phyloP scores from a whole-genome alignment of 2,113 vertebrate genomes.

The Cebidichthys violaceus region DNA sequence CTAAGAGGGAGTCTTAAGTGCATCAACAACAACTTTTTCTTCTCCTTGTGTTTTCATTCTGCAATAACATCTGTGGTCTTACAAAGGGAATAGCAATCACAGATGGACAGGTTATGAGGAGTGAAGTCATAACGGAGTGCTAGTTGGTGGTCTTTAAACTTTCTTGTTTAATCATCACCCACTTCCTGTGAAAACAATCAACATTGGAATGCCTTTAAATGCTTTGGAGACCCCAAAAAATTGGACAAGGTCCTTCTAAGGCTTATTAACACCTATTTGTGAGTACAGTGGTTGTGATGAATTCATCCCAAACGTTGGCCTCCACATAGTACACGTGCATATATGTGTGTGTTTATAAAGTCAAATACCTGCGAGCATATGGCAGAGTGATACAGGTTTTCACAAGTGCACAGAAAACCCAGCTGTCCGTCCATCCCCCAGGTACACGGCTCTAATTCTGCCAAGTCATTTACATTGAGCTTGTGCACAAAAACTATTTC shows the following conservation, averaged over 20 bases:
- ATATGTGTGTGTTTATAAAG: conserved; percentile 33
- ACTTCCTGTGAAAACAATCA: conserved; percentile 50
- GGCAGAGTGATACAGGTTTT: conserved; percentile 72
- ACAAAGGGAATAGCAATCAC: conserved; percentile 48
- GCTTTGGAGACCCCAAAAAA: not conserved
- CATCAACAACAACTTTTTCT: conserved; percentile 21
- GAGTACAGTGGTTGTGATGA: conserved; percentile 38
- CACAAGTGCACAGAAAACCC: conserved; percentile 70
- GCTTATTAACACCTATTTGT: conserved; percentile 49
- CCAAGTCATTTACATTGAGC: conserved; percentile 76
- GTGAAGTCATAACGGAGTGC: conserved; percentile 46
- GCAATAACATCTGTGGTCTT: conserved; percentile 58
- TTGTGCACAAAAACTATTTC: conserved; percentile 69
- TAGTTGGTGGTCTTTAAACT: conserved; percentile 39
- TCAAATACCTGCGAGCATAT: conserved; percentile 73
- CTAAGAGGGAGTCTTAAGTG: conserved; percentile 38
- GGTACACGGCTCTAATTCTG: conserved; percentile 64
- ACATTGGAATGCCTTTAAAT: conserved; percentile 6
- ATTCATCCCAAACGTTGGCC: conserved; percentile 44
- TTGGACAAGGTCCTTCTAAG: conserved; percentile 51
- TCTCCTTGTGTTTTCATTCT: conserved; percentile 44
- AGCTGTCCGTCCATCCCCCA: conserved; percentile 72
- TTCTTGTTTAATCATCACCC: conserved; percentile 32
- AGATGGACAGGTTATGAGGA: conserved; percentile 55
- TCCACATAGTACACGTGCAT: not conserved